Percentiles rank a stretch among this genome's conserved stretches.
These are phyloP conservation scores for Bufo gargarizans DNA, from an alignment of 2,113 vertebrate genomes.

Conservation along the genomic window DNA sequence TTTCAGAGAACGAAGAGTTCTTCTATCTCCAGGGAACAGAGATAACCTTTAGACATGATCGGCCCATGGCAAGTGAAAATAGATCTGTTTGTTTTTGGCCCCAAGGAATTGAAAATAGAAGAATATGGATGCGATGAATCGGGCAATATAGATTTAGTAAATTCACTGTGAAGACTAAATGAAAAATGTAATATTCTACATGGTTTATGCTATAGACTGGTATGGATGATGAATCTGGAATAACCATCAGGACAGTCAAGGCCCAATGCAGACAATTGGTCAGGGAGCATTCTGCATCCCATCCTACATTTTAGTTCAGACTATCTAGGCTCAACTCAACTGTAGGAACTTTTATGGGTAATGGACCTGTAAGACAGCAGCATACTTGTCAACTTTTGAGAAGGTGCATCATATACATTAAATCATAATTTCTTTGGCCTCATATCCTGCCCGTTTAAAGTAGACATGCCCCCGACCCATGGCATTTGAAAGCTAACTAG, in stretches of 20 bases:
- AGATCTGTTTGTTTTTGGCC: conserved; percentile 1
- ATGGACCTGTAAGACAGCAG: too few relatives aligned
- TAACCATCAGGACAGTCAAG: background rate
- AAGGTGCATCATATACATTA: too few relatives aligned
- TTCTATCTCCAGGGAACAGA: conserved; percentile 4
- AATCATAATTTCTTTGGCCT: too few relatives aligned
- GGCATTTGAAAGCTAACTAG: too few relatives aligned
- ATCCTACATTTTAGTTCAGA: too few relatives aligned
- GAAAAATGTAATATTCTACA: background rate
- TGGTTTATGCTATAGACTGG: background rate
- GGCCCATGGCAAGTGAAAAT: conserved; percentile 19
- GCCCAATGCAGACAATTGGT: too few relatives aligned
- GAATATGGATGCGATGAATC: conserved; percentile 5
- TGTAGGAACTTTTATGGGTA: too few relatives aligned
- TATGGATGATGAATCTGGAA: background rate
- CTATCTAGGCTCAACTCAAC: too few relatives aligned
- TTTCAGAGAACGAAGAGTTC: conserved; percentile 20
- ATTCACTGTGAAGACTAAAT: background rate
- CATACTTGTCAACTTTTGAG: too few relatives aligned
- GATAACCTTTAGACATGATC: conserved; percentile 45
- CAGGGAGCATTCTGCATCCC: too few relatives aligned
- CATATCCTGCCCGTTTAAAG: too few relatives aligned
- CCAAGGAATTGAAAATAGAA: conserved; percentile 11
- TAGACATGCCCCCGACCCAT: too few relatives aligned
- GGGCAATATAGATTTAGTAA: conserved; percentile 10